Evolutionary conservation across 2,888 invertebrate genomes (phyloP).

Genomic region (Koerneria pararmatus): DNA sequence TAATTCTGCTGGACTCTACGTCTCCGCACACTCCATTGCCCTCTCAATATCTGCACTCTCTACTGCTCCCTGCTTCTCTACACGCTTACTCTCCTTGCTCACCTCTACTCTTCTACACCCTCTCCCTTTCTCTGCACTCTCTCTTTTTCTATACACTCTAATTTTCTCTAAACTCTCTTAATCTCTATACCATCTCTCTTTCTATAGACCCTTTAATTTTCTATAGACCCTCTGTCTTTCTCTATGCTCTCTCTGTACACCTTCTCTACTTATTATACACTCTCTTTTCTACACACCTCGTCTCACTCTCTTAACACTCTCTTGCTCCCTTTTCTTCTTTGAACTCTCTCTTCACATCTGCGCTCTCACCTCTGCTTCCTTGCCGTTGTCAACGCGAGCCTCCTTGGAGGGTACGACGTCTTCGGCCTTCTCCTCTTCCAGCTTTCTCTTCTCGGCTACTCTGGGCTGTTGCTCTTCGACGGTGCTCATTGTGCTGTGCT

Average conservation of each 20-base stretch:
- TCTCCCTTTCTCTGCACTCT: not conserved
- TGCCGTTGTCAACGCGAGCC: slow-evolving; percentile 7
- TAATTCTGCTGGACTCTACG: too few relatives aligned
- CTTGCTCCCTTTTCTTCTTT: slow-evolving; percentile 3
- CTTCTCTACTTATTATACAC: too few relatives aligned
- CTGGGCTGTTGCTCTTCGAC: slow-evolving; percentile 22
- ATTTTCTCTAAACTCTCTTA: not conserved
- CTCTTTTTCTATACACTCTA: not conserved
- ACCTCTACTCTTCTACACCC: not conserved
- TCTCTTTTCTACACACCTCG: not conserved
- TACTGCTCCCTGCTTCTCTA: slow-evolving; percentile 3
- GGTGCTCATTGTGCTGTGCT: slow-evolving; percentile 9
- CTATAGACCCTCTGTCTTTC: not conserved
- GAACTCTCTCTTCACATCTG: not conserved
- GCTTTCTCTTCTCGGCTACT: slow-evolving; percentile 19
- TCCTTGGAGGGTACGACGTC: too few relatives aligned
- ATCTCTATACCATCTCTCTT: not conserved
- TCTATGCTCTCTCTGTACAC: too few relatives aligned
- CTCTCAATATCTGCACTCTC: not conserved
- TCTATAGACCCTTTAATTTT: slow-evolving; percentile 1
- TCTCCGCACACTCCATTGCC: too few relatives aligned
- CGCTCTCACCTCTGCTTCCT: slow-evolving; percentile 5
- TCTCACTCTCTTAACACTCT: not conserved
- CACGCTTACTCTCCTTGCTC: not conserved
- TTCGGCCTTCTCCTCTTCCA: slow-evolving; percentile 4